These are phyloP conservation scores for Oreochromis mossambicus DNA, from an alignment of 2,797 vertebrate genomes.

Conservation along the genomic window DNA sequence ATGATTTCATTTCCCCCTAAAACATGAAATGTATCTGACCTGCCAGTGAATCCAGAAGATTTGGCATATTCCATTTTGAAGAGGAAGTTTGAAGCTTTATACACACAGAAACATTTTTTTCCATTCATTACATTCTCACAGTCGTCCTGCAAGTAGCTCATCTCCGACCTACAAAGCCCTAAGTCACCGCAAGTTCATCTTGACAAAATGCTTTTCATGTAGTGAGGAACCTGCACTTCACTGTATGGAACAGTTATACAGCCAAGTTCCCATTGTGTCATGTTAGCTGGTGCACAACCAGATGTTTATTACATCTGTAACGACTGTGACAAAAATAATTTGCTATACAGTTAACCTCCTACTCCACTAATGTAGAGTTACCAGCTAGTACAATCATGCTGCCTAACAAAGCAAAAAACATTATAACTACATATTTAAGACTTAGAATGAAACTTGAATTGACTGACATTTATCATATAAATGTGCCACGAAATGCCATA, in stretches of 20 bases:
- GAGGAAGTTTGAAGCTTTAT: background rate
- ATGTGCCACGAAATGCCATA: background rate
- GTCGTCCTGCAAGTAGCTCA: background rate
- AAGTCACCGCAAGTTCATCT: conserved; percentile 18
- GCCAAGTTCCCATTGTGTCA: background rate
- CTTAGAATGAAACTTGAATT: background rate
- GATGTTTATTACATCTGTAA: background rate
- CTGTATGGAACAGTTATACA: background rate
- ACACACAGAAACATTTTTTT: background rate
- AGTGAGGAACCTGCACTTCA: background rate
- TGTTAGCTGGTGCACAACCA: background rate
- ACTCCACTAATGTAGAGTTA: background rate
- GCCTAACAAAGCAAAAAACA: background rate
- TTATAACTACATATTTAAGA: background rate
- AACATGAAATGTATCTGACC: background rate
- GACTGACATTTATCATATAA: background rate
- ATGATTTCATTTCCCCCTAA: background rate
- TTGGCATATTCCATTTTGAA: conserved; percentile 29
- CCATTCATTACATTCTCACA: conserved; percentile 7
- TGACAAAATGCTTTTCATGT: background rate
- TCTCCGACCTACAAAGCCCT: background rate
- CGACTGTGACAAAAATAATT: background rate
- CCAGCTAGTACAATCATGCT: background rate
- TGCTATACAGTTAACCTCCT: background rate
- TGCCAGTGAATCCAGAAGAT: conserved; percentile 17